Evolutionary conservation across 1,140 invertebrate species (phyloP).

Genomic region (Apis florea): DNA sequence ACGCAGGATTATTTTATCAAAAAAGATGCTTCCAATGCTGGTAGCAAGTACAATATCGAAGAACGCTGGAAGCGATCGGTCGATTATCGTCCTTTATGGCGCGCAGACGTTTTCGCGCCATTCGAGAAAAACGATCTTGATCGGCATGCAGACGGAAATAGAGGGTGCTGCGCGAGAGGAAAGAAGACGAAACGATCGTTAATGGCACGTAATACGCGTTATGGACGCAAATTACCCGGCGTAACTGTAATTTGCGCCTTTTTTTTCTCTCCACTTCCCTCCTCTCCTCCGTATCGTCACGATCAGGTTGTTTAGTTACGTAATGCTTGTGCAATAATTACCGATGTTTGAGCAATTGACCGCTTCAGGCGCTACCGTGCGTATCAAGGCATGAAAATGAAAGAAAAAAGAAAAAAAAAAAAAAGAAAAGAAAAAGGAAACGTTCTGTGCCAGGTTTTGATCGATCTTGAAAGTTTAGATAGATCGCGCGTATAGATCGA

Average conservation of each 20-base stretch:
- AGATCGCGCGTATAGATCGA: background rate
- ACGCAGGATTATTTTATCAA: background rate
- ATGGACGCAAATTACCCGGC: conserved; percentile 64
- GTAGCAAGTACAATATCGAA: background rate
- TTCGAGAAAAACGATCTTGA: conserved; percentile 25
- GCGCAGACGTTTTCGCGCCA: conserved; percentile 19
- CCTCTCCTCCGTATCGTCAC: background rate
- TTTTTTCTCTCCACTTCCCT: conserved; percentile 31
- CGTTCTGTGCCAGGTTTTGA: background rate
- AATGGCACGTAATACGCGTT: conserved; percentile 62
- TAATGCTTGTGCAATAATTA: conserved; percentile 62
- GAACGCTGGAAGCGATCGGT: background rate
- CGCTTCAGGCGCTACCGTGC: conserved; percentile 45
- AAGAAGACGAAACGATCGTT: conserved; percentile 56
- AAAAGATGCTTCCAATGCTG: too few relatives aligned
- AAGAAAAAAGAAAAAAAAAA: too few relatives aligned
- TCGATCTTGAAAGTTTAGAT: conserved; percentile 4
- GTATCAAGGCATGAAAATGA: conserved; percentile 12
- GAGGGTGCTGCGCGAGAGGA: conserved; percentile 1
- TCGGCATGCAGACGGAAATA: conserved; percentile 33
- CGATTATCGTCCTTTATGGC: background rate
- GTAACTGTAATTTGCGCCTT: conserved; percentile 64
- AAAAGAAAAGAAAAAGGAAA: conserved; percentile 2
- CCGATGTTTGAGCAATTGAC: conserved; percentile 53
- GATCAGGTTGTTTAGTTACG: conserved; percentile 55